Base-by-base conservation (phyloP, 2,888 invertebrate genomes). In the Euclidia mi region DNA sequence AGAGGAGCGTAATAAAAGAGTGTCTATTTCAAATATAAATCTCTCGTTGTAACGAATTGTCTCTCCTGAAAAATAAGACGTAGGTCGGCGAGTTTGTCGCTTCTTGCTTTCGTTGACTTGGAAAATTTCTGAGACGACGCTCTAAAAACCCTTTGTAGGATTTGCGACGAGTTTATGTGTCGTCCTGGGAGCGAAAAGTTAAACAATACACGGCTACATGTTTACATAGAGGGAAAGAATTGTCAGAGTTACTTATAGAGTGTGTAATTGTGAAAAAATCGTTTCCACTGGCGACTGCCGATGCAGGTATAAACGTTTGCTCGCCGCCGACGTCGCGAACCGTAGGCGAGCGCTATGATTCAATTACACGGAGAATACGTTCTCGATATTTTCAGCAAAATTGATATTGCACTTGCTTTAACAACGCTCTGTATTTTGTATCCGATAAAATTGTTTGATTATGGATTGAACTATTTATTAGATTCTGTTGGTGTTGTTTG, bases 11-110 rank as follows among this genome's bases (percentile, higher is more conserved):
- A 88, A 91, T 88, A 89, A 88, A 89, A 88, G 82, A 85, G 84
- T 81, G 80, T 81, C 87, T 87, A 88, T 88, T 91, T 88, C 87
- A 87, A 91, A 92, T 91, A 90, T 91, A 92, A 92, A 92, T 92
- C 89, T 89, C 82, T 79, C 88, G 86, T 83, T 87, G 90, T 91
- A 90, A 89, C 88, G 89, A 86, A 87, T 83, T 85, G 84, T 72
- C 81, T 87, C 82, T 82, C 76, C 81, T 82, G 86, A 87, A 89
- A 88, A 90, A 91, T 89, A 90, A 91, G 91, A 87, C 87, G 84
- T 84, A 88, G 87, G 85, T 88, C 88, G 85, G 71, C 73, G 83
- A 88, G 86, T 89, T 87, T 87, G 87, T 84, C 85, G 87, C 83
- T 85, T 82, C 87, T 88, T 86, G 84, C 84, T 84, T 81, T 85